Conservation (phyloP, 2,113 vertebrate genomes). For the Ptilonorhynchus violaceus region DNA sequence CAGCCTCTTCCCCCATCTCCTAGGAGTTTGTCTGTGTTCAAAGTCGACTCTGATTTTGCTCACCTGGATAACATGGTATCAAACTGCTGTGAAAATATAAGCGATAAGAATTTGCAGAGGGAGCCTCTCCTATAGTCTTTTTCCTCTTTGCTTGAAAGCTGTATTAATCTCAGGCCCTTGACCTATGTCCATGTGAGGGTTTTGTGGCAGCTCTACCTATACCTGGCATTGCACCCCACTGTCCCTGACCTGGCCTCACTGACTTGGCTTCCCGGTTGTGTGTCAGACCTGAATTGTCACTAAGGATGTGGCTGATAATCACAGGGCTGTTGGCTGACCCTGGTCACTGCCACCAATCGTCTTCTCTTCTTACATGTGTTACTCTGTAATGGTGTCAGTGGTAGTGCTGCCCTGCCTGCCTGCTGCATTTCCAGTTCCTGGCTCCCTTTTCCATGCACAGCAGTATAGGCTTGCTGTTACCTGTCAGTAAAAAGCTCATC, state of each 20-base stretch:
- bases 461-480: background rate
- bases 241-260: background rate
- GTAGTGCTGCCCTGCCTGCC: background rate
- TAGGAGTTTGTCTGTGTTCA: background rate
- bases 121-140: background rate
- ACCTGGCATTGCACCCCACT: background rate
- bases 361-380: background rate
- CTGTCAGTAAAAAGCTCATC: background rate
- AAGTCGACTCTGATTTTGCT: background rate
- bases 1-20: fast-evolving
- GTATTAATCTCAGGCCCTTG: background rate
- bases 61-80: background rate
- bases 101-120: background rate
- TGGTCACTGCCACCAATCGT: background rate
- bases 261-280: background rate
- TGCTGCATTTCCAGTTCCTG: background rate
- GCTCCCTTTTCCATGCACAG: background rate
- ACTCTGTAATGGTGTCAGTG: background rate
- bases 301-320: fast-evolving
- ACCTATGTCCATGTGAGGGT: background rate
- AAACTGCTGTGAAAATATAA: background rate
- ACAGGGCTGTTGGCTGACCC: background rate
- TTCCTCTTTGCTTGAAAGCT: background rate
- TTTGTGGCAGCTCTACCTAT: background rate
- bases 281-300: background rate